These are phyloP conservation scores for Todiramphus saurophagus DNA, from an alignment of 2,113 vertebrate species.

Conservation along the genomic window DNA sequence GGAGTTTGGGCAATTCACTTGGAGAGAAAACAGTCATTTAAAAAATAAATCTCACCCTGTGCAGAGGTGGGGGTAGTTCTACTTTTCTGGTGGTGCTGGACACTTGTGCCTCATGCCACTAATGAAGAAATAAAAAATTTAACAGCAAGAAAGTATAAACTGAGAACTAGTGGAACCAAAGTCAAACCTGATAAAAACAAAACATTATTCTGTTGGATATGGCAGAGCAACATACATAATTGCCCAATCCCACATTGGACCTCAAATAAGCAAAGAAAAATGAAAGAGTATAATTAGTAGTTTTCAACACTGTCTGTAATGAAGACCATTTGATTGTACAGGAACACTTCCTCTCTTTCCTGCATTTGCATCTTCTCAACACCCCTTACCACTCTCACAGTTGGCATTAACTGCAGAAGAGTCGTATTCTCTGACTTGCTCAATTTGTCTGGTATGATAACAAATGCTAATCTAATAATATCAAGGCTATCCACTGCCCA, in stretches of 20 bases:
- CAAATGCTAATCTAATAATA: neutral
- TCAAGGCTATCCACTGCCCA: neutral
- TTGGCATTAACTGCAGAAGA: neutral
- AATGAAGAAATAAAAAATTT: neutral
- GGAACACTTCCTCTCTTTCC: neutral
- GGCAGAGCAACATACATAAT: neutral
- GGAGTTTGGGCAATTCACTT: neutral
- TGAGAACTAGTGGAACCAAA: neutral
- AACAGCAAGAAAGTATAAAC: neutral
- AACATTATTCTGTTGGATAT: neutral
- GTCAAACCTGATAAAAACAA: neutral
- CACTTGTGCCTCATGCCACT: neutral
- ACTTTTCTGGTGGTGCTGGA: neutral
- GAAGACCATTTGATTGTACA: neutral
- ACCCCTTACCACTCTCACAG: neutral
- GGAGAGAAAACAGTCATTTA: neutral
- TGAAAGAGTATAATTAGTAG: neutral
- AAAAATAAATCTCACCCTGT: neutral
- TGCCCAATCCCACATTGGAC: neutral
- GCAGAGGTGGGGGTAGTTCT: neutral
- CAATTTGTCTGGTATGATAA: neutral
- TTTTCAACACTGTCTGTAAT: neutral
- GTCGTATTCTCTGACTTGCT: neutral
- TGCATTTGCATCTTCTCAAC: neutral
- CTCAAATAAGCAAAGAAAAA: neutral